These are phyloP conservation scores for Crematogaster levior DNA, from an alignment of 2,888 invertebrate genomes.

Conservation along the genomic window DNA sequence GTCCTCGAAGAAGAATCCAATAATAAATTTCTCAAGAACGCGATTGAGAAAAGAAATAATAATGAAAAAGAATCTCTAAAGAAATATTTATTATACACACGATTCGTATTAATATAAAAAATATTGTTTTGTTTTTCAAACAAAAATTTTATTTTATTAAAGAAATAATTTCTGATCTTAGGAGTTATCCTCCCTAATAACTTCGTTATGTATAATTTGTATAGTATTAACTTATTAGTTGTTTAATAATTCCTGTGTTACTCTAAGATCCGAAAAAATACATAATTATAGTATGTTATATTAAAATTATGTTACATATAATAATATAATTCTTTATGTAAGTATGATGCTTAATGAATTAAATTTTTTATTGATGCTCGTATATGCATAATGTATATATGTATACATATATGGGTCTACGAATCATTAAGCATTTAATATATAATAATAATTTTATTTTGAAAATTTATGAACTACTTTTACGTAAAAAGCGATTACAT, in stretches of 20 bases:
- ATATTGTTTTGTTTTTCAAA: neutral
- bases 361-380: neutral
- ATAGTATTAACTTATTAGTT: constrained; percentile 11
- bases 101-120: constrained; percentile 4
- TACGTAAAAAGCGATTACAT: neutral
- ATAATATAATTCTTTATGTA: too few species aligned
- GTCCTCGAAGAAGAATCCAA: constrained; percentile 28
- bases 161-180: neutral
- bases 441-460: neutral
- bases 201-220: neutral
- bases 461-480: neutral
- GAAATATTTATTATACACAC: constrained; percentile 21
- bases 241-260: neutral
- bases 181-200: neutral
- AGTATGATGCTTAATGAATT: neutral
- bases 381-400: neutral
- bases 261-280: neutral
- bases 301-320: neutral
- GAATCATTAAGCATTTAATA: neutral
- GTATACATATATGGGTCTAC: too few species aligned
- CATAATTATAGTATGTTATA: neutral
- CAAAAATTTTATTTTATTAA: neutral
- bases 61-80: constrained; percentile 14
- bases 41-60: constrained; percentile 7
- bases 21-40: constrained; percentile 36